Conservation (phyloP, 1,140 invertebrate species). For the Coenobita brevimanus region DNA sequence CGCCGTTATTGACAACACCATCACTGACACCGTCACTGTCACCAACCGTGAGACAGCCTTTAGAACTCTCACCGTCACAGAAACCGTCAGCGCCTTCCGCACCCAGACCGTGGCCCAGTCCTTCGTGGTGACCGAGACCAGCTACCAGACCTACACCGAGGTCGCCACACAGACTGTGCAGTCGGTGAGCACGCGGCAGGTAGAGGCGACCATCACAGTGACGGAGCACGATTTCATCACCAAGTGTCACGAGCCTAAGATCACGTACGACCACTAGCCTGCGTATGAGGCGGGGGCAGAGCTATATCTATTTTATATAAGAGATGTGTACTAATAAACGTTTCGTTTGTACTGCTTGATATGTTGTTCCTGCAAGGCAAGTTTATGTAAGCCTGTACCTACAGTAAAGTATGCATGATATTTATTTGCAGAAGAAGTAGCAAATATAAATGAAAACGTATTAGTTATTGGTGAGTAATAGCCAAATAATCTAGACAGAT, state of each 20-base stretch:
- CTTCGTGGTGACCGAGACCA: conserved; percentile 29
- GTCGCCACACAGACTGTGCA: conserved; percentile 10
- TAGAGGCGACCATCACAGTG: conserved; percentile 21
- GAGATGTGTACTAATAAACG: no score
- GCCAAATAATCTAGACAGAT: no score
- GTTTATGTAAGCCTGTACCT: no score
- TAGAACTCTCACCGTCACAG: conserved; percentile 24
- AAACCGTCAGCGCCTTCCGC: conserved; percentile 26
- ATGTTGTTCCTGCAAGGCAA: no score
- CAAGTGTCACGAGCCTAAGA: conserved; percentile 32
- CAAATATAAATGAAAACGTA: no score
- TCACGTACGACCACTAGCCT: conserved; percentile 28
- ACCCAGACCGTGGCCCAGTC: conserved; percentile 10
- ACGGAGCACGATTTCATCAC: conserved; percentile 15
- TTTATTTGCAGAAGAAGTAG: no score
- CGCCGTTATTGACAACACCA: not conserved
- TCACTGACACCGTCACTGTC: conserved; percentile 17
- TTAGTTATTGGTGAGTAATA: no score
- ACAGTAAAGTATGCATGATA: no score
- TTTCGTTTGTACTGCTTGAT: no score
- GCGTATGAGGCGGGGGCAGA: not conserved
- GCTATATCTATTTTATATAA: no score
- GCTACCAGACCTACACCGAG: conserved; percentile 14
- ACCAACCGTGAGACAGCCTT: not conserved
- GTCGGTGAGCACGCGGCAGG: not conserved